Evolutionary conservation across 1,140 invertebrate species (phyloP).

Genomic region (Hyles euphorbiae): DNA sequence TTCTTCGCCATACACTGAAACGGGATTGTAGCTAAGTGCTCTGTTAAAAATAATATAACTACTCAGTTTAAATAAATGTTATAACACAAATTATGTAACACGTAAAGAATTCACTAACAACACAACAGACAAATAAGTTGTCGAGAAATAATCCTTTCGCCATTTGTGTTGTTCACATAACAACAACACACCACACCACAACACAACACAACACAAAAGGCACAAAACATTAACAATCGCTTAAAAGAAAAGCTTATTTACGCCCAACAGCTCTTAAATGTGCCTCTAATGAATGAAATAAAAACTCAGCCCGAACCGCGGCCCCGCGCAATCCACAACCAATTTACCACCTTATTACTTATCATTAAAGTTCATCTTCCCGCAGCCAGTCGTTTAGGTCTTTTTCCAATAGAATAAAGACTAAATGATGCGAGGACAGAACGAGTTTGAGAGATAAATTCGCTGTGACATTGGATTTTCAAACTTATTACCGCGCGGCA

Average conservation of each 20-base stretch:
- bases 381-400: conserved; percentile 19
- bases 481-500: conserved; percentile 27
- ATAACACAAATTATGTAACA: no score
- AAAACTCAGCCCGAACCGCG: conserved; percentile 16
- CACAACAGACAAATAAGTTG: no score
- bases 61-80: no score
- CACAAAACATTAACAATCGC: neutral
- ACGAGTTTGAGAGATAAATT: conserved; percentile 53
- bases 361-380: conserved; percentile 13
- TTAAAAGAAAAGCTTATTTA: conserved; percentile 35
- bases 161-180: no score
- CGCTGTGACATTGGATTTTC: conserved; percentile 28
- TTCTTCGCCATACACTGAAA: no score
- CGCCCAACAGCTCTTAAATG: conserved; percentile 44
- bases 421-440: conserved; percentile 54
- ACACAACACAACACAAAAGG: no score
- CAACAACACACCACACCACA: no score
- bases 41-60: no score
- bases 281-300: conserved; percentile 40
- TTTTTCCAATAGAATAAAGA: conserved; percentile 16
- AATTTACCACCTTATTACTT: conserved; percentile 13
- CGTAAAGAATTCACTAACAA: no score
- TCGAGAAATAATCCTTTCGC: no score
- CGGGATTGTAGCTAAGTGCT: no score
- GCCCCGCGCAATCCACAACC: conserved; percentile 8